Percentiles rank a stretch among this genome's conserved stretches.
phyloP scores from a whole-genome alignment of 2,113 vertebrate genomes.

The Mohoua ochrocephala region DNA sequence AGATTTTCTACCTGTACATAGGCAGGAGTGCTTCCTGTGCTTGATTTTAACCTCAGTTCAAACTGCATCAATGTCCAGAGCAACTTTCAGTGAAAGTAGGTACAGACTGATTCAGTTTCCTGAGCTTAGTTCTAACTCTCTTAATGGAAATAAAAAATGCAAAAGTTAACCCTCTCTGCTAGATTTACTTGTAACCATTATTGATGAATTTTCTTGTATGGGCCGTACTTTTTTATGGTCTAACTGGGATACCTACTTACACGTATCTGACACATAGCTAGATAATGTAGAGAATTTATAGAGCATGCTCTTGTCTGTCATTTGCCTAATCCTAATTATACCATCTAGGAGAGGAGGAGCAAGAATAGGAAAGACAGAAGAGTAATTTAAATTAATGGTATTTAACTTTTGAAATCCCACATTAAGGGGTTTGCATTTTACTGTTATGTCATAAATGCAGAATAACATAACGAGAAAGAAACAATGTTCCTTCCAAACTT shows the following conservation, averaged over 20 bases:
- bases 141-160: not conserved
- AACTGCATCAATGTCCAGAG: not conserved
- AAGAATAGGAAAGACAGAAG: not conserved
- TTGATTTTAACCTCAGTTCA: not conserved
- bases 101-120: not conserved
- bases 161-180: not conserved
- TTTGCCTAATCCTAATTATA: not conserved
- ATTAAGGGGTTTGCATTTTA: not conserved
- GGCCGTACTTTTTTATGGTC: not conserved
- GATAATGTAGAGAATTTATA: not conserved
- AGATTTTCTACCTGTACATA: not conserved
- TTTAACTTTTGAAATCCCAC: not conserved
- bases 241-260: not conserved
- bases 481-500: not conserved
- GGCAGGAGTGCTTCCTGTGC: fast-evolving
- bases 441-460: not conserved
- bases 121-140: not conserved
- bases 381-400: not conserved
- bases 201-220: not conserved
- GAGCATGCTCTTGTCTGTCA: not conserved
- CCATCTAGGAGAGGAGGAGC: not conserved
- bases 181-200: not conserved
- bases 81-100: not conserved
- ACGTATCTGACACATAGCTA: not conserved
- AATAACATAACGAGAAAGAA: not conserved